Conservation (phyloP, 2,888 invertebrate species). For the Sesamia inferens region DNA sequence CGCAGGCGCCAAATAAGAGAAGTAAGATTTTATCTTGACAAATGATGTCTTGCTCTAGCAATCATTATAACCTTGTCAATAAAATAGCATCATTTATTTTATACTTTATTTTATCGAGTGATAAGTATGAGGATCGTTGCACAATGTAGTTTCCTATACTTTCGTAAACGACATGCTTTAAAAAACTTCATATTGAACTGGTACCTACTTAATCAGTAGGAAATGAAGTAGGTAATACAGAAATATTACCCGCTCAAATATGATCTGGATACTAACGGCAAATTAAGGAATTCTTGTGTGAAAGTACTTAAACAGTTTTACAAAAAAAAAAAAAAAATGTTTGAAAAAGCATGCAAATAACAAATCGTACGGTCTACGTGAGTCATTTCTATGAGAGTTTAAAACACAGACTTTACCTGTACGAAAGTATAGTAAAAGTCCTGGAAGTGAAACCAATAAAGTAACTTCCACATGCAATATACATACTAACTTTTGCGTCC, state of each 20-base stretch:
- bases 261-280: background rate
- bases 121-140: background rate
- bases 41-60: constrained; percentile 34
- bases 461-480: constrained; percentile 58
- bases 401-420: background rate
- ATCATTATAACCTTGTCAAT: constrained; percentile 53
- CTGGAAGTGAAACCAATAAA: constrained; percentile 20
- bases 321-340: background rate
- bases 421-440: constrained; percentile 24
- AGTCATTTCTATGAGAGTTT: background rate
- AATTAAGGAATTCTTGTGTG: background rate
- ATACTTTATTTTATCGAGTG: background rate
- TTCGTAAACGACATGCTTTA: background rate
- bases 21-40: constrained; percentile 49
- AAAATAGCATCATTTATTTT: constrained; percentile 35
- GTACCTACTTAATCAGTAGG: background rate
- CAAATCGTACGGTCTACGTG: background rate
- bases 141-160: background rate
- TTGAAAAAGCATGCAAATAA: background rate
- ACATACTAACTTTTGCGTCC: constrained; percentile 94
- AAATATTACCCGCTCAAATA: background rate
- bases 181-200: background rate
- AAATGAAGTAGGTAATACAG: background rate
- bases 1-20: constrained; percentile 28
- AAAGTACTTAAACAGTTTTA: background rate